Evolutionary conservation across 2,797 vertebrate species (phyloP).

Genomic region (Micrastur ruficollis): DNA sequence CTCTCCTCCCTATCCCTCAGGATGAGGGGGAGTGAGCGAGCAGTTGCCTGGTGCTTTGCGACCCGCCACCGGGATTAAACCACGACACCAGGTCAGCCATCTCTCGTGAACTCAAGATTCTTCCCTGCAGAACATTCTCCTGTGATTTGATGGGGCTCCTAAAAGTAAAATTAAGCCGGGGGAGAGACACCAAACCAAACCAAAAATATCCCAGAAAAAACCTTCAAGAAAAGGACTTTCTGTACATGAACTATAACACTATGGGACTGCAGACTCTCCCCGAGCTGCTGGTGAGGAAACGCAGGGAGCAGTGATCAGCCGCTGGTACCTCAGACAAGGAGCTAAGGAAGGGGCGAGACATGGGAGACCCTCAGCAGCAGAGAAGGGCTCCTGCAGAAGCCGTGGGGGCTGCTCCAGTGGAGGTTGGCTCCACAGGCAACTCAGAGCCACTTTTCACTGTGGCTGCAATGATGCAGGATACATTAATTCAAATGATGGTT

Average conservation of each 20-base stretch:
- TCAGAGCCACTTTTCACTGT: not conserved
- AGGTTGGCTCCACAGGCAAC: not conserved
- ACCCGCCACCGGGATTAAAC: too few relatives aligned
- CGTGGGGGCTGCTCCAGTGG: fast-evolving
- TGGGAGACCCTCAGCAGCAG: not conserved
- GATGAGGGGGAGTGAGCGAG: too few relatives aligned
- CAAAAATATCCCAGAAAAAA: not conserved
- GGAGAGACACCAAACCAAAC: not conserved
- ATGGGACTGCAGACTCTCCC: not conserved
- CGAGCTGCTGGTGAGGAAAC: not conserved
- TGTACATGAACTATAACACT: not conserved
- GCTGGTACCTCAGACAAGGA: too few relatives aligned
- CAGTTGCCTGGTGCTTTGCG: too few relatives aligned
- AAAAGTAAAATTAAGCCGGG: not conserved
- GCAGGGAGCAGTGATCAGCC: not conserved
- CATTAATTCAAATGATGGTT: not conserved
- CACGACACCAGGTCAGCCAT: not conserved
- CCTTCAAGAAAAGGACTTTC: not conserved
- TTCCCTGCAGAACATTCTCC: not conserved
- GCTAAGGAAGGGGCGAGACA: fast-evolving
- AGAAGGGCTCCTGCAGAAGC: not conserved
- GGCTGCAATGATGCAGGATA: not conserved
- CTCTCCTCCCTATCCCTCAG: too few relatives aligned
- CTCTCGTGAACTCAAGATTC: not conserved
- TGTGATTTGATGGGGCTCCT: not conserved